These are phyloP conservation scores for Cheilosia scutellata DNA, from an alignment of 2,888 invertebrate species.

Conservation along the genomic window DNA sequence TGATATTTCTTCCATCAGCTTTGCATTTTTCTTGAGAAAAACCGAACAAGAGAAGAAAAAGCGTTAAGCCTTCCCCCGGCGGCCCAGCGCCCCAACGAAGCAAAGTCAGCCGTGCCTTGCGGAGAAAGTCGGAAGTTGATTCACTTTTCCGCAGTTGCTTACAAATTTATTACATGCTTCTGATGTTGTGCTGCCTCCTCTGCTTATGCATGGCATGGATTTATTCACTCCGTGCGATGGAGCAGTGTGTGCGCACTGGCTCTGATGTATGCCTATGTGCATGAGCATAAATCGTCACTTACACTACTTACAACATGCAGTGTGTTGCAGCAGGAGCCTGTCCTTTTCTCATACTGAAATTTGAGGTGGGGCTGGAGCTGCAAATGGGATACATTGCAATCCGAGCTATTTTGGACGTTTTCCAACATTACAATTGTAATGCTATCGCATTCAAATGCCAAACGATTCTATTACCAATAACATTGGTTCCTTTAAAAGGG, in stretches of 20 bases:
- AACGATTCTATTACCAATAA: conserved; percentile 43
- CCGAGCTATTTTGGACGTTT: conserved; percentile 57
- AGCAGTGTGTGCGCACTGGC: conserved; percentile 25
- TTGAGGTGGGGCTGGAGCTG: conserved; percentile 10
- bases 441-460: conserved; percentile 24
- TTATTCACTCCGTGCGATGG: conserved; percentile 31
- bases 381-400: conserved; percentile 51
- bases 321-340: conserved; percentile 22
- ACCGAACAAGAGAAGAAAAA: not conserved
- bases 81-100: conserved; percentile 38
- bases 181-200: not conserved
- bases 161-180: conserved; percentile 70
- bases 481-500: conserved; percentile 5
- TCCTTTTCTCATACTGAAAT: not conserved
- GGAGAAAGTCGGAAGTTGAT: conserved; percentile 77
- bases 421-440: conserved; percentile 50
- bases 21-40: conserved; percentile 45
- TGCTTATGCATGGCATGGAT: conserved; percentile 41
- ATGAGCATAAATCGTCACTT: conserved; percentile 60
- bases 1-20: conserved; percentile 31
- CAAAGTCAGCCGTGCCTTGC: conserved; percentile 74
- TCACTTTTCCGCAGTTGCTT: conserved; percentile 75
- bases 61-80: not conserved
- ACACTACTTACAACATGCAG: conserved; percentile 59
- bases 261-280: conserved; percentile 57